A percentile compares a stretch with the other conserved stretches of the same genome.
Evolutionary conservation across 2,888 invertebrate species (phyloP).

Genomic region (Stegophylla sp.): DNA sequence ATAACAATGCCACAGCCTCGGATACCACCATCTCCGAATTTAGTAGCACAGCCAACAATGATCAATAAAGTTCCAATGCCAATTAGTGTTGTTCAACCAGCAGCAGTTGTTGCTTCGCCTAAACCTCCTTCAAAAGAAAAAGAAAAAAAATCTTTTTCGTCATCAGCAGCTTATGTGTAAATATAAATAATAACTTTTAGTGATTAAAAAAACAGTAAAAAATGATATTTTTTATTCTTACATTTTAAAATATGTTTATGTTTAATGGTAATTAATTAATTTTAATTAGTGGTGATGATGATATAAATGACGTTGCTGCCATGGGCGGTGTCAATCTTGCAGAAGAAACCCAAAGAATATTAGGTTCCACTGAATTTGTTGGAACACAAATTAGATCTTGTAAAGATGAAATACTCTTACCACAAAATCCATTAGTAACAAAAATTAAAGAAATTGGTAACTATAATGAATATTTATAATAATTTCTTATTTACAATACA

Average conservation of each 20-base stretch:
- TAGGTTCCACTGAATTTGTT: slow-evolving; percentile 87
- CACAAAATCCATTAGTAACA: slow-evolving; percentile 77
- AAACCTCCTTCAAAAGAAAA: slow-evolving; percentile 75
- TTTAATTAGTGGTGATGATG: slow-evolving; percentile 62
- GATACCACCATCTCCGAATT: slow-evolving; percentile 39
- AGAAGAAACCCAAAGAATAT: slow-evolving; percentile 93
- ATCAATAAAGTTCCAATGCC: slow-evolving; percentile 45
- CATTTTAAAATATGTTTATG: background rate
- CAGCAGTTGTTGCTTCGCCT: slow-evolving; percentile 49
- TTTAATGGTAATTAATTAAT: slow-evolving; percentile 47
- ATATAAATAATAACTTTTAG: slow-evolving; percentile 11
- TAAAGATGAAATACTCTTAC: slow-evolving; percentile 89
- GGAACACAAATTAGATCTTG: slow-evolving; percentile 89
- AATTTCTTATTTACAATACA: background rate
- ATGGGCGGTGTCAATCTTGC: slow-evolving; percentile 98
- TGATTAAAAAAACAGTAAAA: no score
- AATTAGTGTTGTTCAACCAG: slow-evolving; percentile 27
- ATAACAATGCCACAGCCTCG: slow-evolving; percentile 49
- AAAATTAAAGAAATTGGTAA: slow-evolving; percentile 77
- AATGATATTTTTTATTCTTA: background rate
- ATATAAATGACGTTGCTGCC: slow-evolving; percentile 97
- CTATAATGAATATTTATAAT: slow-evolving; percentile 62
- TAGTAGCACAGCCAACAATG: slow-evolving; percentile 40
- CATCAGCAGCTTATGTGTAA: slow-evolving; percentile 64
- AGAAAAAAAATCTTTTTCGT: slow-evolving; percentile 75